Evolutionary conservation across 2,113 vertebrate genomes (phyloP).

Genomic region (Kryptolebias marmoratus): DNA sequence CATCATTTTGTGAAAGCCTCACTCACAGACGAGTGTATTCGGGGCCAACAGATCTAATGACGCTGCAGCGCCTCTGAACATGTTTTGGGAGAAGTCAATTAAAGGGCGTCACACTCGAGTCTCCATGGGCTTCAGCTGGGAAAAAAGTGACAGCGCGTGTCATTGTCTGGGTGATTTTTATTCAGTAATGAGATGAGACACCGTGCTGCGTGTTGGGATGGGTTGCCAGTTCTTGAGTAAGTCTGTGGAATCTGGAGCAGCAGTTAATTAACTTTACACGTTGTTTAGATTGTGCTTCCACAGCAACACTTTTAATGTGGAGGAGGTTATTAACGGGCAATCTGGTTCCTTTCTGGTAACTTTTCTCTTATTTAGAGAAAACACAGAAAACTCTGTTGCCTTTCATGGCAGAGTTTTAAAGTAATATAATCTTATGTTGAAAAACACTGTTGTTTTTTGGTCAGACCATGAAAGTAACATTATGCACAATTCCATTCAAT

Average conservation of each 20-base stretch:
- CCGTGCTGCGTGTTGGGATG: not conserved
- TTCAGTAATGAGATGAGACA: slow-evolving; percentile 41
- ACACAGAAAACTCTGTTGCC: slow-evolving; percentile 49
- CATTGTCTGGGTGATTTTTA: slow-evolving; percentile 36
- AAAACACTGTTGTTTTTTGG: too few species aligned
- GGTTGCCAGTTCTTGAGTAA: slow-evolving; percentile 45
- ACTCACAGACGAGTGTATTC: slow-evolving; percentile 40
- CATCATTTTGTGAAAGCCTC: slow-evolving; percentile 55
- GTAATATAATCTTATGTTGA: too few species aligned
- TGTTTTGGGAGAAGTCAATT: slow-evolving; percentile 40
- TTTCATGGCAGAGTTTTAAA: not conserved
- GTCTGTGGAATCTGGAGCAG: slow-evolving; percentile 38
- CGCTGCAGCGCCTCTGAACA: slow-evolving; percentile 31
- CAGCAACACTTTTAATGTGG: slow-evolving; percentile 30
- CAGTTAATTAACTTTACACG: slow-evolving; percentile 46
- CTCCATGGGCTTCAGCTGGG: slow-evolving; percentile 44
- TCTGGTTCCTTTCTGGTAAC: slow-evolving; percentile 19
- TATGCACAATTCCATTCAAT: too few species aligned
- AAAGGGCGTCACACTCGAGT: slow-evolving; percentile 32
- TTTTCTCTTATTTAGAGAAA: slow-evolving; percentile 43
- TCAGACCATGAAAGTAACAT: too few species aligned
- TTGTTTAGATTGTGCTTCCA: slow-evolving; percentile 46
- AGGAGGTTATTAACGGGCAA: slow-evolving; percentile 13
- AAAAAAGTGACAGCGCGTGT: slow-evolving; percentile 34
- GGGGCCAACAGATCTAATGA: slow-evolving; percentile 41